Evolutionary conservation across 2,113 vertebrate species (phyloP).

Genomic region (Dipodomys spectabilis): DNA sequence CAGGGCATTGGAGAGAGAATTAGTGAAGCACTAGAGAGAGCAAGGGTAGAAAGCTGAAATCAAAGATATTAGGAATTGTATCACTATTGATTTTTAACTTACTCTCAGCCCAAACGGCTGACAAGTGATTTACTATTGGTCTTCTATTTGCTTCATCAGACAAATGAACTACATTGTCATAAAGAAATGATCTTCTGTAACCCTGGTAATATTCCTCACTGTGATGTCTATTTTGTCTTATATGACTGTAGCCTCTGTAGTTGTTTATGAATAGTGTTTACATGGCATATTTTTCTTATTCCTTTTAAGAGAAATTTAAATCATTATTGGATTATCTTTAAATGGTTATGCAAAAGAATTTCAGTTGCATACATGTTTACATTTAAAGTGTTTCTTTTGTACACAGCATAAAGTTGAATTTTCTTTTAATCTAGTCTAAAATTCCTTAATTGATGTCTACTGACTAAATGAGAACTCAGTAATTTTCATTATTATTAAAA

Average conservation of each 20-base stretch:
- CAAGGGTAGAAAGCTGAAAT: background rate
- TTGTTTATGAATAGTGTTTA: background rate
- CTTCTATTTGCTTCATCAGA: background rate
- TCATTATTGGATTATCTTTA: no score
- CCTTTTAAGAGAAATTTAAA: background rate
- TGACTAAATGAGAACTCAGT: no score
- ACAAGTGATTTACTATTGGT: background rate
- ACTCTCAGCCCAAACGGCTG: background rate
- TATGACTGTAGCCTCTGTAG: background rate
- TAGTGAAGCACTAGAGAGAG: background rate
- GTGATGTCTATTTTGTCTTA: background rate
- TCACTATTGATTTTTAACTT: background rate
- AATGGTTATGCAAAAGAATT: no score
- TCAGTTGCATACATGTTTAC: background rate
- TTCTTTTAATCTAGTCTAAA: background rate
- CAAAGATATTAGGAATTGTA: background rate
- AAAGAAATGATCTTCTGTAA: background rate
- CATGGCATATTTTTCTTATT: background rate
- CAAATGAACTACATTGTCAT: background rate
- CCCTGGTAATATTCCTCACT: background rate
- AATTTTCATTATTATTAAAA: no score
- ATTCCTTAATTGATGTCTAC: background rate
- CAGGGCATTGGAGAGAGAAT: background rate
- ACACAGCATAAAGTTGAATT: background rate
- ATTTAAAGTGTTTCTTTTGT: background rate